A percentile compares a stretch with the other conserved stretches of the same genome.
phyloP scores from a whole-genome alignment of 2,113 vertebrate genomes.

The Eublepharis macularius region DNA sequence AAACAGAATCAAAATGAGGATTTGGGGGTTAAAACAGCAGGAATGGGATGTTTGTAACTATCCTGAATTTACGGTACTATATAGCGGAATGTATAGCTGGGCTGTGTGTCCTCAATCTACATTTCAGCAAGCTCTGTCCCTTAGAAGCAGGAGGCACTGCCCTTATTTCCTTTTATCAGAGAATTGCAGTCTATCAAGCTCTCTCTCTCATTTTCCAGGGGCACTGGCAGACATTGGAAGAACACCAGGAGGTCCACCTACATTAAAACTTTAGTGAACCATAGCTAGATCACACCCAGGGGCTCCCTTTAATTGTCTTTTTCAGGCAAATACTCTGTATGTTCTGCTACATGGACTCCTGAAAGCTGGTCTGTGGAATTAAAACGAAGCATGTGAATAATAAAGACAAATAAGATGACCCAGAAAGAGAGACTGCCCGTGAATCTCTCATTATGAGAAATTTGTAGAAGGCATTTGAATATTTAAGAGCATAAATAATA shows the following conservation, averaged over 20 bases:
- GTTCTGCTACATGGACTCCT: constrained; percentile 19
- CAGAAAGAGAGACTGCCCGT: background rate
- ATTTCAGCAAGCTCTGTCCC: constrained; percentile 31
- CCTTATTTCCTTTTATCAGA: constrained; percentile 50
- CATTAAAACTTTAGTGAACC: constrained; percentile 38
- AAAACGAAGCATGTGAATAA: background rate
- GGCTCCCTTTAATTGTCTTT: constrained; percentile 47
- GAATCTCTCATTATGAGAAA: background rate
- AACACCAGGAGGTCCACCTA: constrained; percentile 42
- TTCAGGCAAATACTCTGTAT: constrained; percentile 44
- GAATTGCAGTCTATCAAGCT: background rate
- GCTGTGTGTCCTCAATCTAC: constrained; percentile 12
- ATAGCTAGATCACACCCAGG: background rate
- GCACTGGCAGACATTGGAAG: constrained; percentile 34
- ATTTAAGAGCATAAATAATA: constrained; percentile 15
- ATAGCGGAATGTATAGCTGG: constrained; percentile 38
- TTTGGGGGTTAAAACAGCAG: too few relatives aligned
- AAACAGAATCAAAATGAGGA: too few relatives aligned
- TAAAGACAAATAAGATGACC: background rate
- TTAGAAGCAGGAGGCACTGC: constrained; percentile 30
- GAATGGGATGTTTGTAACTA: too few relatives aligned
- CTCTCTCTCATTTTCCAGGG: constrained; percentile 16
- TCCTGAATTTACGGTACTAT: background rate
- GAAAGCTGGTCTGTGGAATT: background rate
- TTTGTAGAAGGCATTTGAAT: background rate